Base-by-base conservation (phyloP, 2,888 invertebrate species). In the Cerastis leucographa region DNA sequence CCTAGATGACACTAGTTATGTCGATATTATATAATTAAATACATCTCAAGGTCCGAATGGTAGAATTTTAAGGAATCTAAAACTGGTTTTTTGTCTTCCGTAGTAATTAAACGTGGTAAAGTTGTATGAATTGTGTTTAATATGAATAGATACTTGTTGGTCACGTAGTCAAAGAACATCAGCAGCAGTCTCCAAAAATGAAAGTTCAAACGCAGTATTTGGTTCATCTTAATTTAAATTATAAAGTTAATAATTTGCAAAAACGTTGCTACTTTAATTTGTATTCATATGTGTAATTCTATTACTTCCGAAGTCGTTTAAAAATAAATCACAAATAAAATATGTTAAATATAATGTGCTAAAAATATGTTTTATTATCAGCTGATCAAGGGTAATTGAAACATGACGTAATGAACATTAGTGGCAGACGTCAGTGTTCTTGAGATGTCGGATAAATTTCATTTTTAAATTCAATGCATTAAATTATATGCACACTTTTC, bases 71-170 rank as follows among this genome's bases (percentile, higher is more conserved):
- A 19, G 74, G 25, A 73, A 72, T 72, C 80, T 61, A 42, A 44
- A 89, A 89, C 89, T 81, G 71, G 88, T 88, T 81, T 71, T 64
- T 40, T 66, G 40, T 83, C 81, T 88, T 87, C 88, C 87, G 83
- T 66, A 59, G 67, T 83, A 22, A 80, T 78, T 65, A 67, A 70
- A 56, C 35, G 76, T 68, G n/a, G 19, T 71, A 49, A 66, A 65
- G 25, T 70, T 49, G 49, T 64, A 46, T 35, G 44, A 46, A 56
- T 70, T 71, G 35, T 35, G 42, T 68, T 72, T 66, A 8, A 19
- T 74, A 17, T 79, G 35, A 76, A 82, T 81, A 85, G 70, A 51
- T 70, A 77, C 44, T 54, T 56, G n/a, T 44, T 84, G 3, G n/a
- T 44, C 54, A 66, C 6, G 46, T 56, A 25, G 29, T 51, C n/a